These are phyloP conservation scores for Botrylloides violaceus DNA, from an alignment of 23 tunicate genomes.

Conservation along the genomic window DNA sequence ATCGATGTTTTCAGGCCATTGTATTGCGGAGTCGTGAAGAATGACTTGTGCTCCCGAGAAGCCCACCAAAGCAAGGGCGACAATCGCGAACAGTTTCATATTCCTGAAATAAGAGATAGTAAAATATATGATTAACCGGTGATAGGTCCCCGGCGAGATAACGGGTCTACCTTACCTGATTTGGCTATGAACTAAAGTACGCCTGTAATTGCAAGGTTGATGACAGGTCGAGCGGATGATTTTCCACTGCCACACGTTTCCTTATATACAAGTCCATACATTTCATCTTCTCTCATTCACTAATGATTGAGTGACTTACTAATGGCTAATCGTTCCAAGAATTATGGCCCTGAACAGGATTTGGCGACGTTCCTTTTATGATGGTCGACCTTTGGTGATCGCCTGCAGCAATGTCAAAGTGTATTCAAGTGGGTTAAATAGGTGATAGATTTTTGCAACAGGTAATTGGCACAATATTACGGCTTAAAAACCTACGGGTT, in stretches of 20 bases:
- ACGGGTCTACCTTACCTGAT: background rate
- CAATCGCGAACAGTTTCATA: background rate
- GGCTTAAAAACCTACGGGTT: background rate
- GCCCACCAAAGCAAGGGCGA: background rate
- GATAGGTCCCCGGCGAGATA: background rate
- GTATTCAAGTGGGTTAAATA: background rate
- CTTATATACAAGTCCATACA: background rate
- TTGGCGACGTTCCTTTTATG: background rate
- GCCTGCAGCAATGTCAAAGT: background rate
- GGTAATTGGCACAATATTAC: background rate
- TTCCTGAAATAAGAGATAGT: background rate
- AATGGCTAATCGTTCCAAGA: background rate
- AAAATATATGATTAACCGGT: background rate
- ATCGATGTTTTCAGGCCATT: constrained; percentile 20
- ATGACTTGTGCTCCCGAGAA: background rate
- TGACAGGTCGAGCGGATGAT: no score
- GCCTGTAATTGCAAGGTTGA: background rate
- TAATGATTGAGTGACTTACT: background rate
- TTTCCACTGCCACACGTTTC: no score
- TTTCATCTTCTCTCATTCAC: background rate
- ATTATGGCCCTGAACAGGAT: background rate
- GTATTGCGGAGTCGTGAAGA: background rate
- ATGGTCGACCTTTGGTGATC: background rate
- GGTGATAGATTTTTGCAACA: background rate
- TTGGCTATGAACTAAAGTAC: background rate